Evolutionary conservation across 1,140 invertebrate genomes (phyloP).

Genomic region (Potamilus streckersoni): DNA sequence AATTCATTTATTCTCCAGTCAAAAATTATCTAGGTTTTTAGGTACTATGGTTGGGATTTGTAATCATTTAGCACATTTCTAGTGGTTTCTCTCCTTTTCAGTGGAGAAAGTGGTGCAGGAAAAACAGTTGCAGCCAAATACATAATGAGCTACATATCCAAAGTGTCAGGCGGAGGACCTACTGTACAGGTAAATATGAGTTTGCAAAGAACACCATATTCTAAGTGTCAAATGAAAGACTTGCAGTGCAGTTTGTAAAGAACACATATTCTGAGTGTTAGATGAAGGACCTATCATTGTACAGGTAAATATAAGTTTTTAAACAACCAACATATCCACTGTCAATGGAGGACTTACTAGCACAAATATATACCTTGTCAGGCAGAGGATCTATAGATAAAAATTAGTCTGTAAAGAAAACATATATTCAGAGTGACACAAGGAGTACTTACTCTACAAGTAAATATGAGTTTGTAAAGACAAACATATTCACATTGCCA

Average conservation of each 20-base stretch:
- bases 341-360: conserved; percentile 75
- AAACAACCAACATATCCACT: conserved; percentile 73
- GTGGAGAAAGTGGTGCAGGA: conserved; percentile 83
- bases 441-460: conserved; percentile 77
- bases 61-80: too few relatives aligned
- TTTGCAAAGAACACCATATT: background rate
- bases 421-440: conserved; percentile 79
- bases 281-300: conserved; percentile 64
- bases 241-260: too few relatives aligned
- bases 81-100: conserved; percentile 57
- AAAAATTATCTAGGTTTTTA: too few relatives aligned
- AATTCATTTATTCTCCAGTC: too few relatives aligned
- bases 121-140: conserved; percentile 85
- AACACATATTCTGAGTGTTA: too few relatives aligned
- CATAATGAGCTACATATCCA: conserved; percentile 82
- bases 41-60: too few relatives aligned
- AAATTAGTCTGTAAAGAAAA: too few relatives aligned
- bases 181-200: conserved; percentile 73
- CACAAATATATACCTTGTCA: conserved; percentile 66
- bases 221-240: too few relatives aligned
- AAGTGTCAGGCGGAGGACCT: conserved; percentile 78
- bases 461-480: conserved; percentile 27
- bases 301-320: conserved; percentile 67
- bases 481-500: conserved; percentile 76
- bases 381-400: conserved; percentile 77